Evolutionary conservation across 2,888 invertebrate genomes (phyloP), one percentile per base, ranked within the genome.

Genomic region (Falcaria lacertinaria): DNA sequence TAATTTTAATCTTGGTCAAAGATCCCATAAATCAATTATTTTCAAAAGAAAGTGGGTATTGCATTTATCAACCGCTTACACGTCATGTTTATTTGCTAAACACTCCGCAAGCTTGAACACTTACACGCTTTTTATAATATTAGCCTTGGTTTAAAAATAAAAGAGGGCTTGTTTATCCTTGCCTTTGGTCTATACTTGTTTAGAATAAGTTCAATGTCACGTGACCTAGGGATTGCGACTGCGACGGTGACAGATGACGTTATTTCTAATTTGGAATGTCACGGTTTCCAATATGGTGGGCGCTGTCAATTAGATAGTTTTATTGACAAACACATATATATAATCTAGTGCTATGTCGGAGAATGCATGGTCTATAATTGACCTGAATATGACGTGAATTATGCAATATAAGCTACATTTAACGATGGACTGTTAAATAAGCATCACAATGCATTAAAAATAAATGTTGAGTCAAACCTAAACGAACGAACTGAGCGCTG

Each of bases 141-240:
- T 25, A 14, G 25, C 25, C 22, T 37, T 36, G 19, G 14, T 36
- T 19, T 37, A 37, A 37, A 37, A 37, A 37, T 37, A 37, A 37
- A 37, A 19, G 22, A 13, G 15, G 37, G 14, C 8, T 14, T 4
- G 37, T 42, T 57, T 56, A 64, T 56, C 60, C 60, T 65, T 68
- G 65, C 64, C 66, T 66, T 63, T 57, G 56, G 55, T 60, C 62
- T 62, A 54, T 68, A 33, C 5, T 67, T 69, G 66, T 70, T 73
- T 66, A 57, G 69, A 64, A 52, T 74, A 80, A 79, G 80, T 79
- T 84, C 82, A 84, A 80, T 83, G 80, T 75, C 80, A 55, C 42
- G 44, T 52, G 72, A 64, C 69, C 69, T 69, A 74, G 67, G 72
- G 63, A 57, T 54, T 57, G 60, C 60, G 64, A 60, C 55, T 47